A percentile compares a stretch with the other conserved stretches of the same genome.
Conservation (phyloP, 2,113 vertebrate genomes). For the Mesembrinibis cayennensis region DNA sequence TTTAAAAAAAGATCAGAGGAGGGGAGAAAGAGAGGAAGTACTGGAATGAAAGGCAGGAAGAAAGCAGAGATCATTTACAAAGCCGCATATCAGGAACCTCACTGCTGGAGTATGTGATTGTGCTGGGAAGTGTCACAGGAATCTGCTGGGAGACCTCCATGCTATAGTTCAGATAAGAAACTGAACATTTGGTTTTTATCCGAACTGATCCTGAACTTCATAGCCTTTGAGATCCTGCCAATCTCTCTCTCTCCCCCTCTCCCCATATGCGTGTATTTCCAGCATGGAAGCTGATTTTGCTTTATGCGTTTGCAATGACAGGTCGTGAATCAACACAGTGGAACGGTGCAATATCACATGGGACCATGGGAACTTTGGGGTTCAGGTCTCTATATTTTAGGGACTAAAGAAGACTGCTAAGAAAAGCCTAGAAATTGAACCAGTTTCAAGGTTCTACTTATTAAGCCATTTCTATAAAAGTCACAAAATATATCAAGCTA, state of each 20-base stretch:
- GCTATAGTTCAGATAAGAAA: conserved; percentile 25
- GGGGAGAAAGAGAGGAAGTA: not conserved
- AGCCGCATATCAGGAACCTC: not conserved
- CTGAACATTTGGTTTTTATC: not conserved
- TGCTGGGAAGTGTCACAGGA: not conserved
- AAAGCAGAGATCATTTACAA: not conserved
- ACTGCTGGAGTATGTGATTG: not conserved
- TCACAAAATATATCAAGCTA: not conserved
- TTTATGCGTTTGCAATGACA: not conserved
- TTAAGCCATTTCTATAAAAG: not conserved
- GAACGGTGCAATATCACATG: not conserved
- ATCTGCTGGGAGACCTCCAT: not conserved
- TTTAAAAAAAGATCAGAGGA: not conserved
- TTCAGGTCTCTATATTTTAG: not conserved
- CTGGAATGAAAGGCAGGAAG: not conserved
- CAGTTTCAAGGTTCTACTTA: not conserved
- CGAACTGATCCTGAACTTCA: not conserved
- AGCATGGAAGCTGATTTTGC: not conserved
- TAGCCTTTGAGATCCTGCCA: conserved; percentile 3
- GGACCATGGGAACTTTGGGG: not conserved
- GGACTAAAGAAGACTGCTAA: not conserved
- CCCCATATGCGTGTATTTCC: not conserved
- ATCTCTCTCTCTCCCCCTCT: not conserved
- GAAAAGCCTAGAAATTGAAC: not conserved
- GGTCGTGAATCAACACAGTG: not conserved